These are phyloP conservation scores for Lacerta bilineata DNA, from an alignment of 2,797 vertebrate genomes.

Conservation along the genomic window DNA sequence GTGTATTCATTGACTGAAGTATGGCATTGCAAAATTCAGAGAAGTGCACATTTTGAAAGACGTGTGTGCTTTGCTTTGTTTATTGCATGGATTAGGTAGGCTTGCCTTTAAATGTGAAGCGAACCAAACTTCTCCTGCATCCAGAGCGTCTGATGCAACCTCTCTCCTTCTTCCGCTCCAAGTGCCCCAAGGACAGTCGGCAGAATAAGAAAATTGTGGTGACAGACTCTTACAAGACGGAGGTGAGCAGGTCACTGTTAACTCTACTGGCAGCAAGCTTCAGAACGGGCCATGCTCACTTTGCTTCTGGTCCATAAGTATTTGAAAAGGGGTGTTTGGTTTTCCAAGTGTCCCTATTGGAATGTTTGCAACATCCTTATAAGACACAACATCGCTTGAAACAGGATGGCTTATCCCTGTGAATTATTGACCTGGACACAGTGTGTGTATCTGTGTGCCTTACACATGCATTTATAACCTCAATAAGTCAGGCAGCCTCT, in stretches of 20 bases:
- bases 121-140: not conserved
- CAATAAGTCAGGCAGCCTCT: slow-evolving; percentile 48
- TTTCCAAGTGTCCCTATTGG: not conserved
- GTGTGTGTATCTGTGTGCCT: slow-evolving; percentile 21
- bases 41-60: too few species aligned
- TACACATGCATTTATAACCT: slow-evolving; percentile 27
- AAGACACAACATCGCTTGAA: slow-evolving; percentile 34
- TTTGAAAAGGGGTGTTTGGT: not conserved
- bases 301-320: not conserved
- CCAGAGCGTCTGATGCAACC: not conserved
- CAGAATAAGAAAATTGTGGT: too few species aligned
- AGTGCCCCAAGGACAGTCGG: not conserved
- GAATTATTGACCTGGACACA: slow-evolving; percentile 47
- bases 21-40: too few species aligned
- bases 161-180: not conserved
- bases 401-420: slow-evolving; percentile 44
- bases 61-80: too few species aligned
- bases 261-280: too few species aligned
- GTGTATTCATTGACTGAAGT: too few species aligned
- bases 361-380: not conserved
- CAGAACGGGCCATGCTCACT: too few species aligned
- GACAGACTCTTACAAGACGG: too few species aligned
- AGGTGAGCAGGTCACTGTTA: too few species aligned
- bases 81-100: too few species aligned
- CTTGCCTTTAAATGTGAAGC: too few species aligned